Percentiles rank a stretch among this genome's conserved stretches.
phyloP scores from a whole-genome alignment of 2,797 vertebrate species.

The Lycodopsis pacificus region DNA sequence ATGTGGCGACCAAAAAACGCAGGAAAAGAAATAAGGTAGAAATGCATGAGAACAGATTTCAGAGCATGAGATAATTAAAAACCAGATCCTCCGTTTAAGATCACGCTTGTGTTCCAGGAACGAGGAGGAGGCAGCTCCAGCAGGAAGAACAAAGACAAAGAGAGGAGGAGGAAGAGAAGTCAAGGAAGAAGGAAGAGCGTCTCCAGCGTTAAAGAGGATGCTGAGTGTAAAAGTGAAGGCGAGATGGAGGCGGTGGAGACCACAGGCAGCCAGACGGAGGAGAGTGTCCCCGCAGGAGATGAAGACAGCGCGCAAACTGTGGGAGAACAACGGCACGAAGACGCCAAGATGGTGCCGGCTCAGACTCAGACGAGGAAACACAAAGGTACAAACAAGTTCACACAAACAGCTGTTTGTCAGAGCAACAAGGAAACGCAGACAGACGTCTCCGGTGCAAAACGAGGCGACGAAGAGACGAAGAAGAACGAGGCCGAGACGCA shows the following conservation, averaged over 20 bases:
- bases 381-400: rapidly evolving
- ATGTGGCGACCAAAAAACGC: constrained; percentile 26
- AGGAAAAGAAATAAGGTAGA: constrained; percentile 40
- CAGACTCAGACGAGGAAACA: constrained; percentile 57
- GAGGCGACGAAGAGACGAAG: neutral
- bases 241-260: constrained; percentile 18
- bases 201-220: constrained; percentile 5
- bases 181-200: constrained; percentile 25
- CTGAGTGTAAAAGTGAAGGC: constrained; percentile 16
- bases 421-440: constrained; percentile 72
- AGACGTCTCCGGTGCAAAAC: neutral
- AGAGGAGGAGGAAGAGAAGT: constrained; percentile 41
- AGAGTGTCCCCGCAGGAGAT: neutral
- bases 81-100: neutral
- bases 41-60: neutral
- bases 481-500: neutral
- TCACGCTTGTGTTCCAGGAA: constrained; percentile 32
- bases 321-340: neutral
- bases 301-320: neutral
- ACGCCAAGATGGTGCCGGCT: constrained; percentile 25
- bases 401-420: constrained; percentile 68
- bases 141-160: constrained; percentile 19
- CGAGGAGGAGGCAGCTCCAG: neutral
- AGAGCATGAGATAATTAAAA: neutral
- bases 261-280: constrained; percentile 16